Conservation (phyloP, 2,888 invertebrate species). For the Dasypogon diadema region DNA sequence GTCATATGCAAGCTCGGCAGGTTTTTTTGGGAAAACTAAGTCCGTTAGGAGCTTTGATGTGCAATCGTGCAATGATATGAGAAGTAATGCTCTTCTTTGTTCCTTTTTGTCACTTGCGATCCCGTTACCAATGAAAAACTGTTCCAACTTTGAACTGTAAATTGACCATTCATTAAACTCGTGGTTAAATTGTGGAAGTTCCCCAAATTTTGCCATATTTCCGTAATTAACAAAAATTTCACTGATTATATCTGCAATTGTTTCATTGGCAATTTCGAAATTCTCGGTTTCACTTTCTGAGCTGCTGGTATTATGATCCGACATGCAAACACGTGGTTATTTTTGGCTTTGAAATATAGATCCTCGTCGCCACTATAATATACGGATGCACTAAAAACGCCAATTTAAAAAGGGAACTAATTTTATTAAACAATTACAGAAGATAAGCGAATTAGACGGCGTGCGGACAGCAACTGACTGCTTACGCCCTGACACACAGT, state of each 20-base stretch:
- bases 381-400: no score
- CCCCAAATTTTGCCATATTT: slow-evolving; percentile 12
- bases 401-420: no score
- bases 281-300: neutral
- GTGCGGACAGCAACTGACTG: no score
- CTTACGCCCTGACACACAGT: no score
- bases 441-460: no score
- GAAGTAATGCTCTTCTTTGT: neutral
- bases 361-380: no score
- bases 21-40: neutral
- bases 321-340: no score
- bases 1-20: neutral
- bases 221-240: neutral
- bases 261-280: neutral
- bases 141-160: slow-evolving; percentile 13
- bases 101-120: neutral
- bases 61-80: neutral
- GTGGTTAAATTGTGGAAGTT: slow-evolving; percentile 12
- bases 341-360: no score
- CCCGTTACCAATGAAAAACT: slow-evolving; percentile 13
- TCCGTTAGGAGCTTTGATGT: neutral
- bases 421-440: no score
- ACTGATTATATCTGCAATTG: neutral
- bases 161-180: neutral
- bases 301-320: neutral